Conservation (phyloP, 2,797 vertebrate species). For the Leptodactylus fallax region DNA sequence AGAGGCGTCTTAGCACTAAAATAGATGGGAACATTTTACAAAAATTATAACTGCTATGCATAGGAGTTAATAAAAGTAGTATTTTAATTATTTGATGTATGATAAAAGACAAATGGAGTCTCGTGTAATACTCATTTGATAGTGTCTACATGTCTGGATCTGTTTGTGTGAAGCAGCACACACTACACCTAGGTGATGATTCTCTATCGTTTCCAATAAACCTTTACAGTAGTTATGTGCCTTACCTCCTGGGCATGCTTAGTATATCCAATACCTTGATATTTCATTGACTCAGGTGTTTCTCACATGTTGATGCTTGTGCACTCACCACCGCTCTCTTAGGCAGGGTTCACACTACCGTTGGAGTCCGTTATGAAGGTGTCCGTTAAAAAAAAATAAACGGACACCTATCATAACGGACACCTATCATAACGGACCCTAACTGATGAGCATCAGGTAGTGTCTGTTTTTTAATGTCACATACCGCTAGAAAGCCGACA, state of each 20-base stretch:
- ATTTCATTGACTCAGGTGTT: slow-evolving; percentile 33
- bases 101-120: background rate
- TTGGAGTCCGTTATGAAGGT: too few species aligned
- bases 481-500: too few species aligned
- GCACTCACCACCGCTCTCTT: slow-evolving; percentile 1
- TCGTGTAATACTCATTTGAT: background rate
- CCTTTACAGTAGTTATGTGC: slow-evolving; percentile 37
- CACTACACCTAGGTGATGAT: slow-evolving; percentile 51
- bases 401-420: too few species aligned
- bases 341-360: too few species aligned
- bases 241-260: slow-evolving; percentile 56
- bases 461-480: too few species aligned
- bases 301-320: slow-evolving; percentile 48
- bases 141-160: slow-evolving; percentile 19
- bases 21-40: background rate
- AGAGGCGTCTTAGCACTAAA: too few species aligned
- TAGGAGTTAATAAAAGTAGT: background rate
- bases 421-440: too few species aligned
- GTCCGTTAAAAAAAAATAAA: too few species aligned
- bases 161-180: slow-evolving; percentile 23
- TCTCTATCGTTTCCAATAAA: slow-evolving; percentile 36
- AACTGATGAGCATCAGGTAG: too few species aligned
- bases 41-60: background rate
- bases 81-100: background rate
- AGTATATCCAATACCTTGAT: slow-evolving; percentile 40